phyloP scores from a whole-genome alignment of 2,888 invertebrate species.

The Galerucella pusilla region DNA sequence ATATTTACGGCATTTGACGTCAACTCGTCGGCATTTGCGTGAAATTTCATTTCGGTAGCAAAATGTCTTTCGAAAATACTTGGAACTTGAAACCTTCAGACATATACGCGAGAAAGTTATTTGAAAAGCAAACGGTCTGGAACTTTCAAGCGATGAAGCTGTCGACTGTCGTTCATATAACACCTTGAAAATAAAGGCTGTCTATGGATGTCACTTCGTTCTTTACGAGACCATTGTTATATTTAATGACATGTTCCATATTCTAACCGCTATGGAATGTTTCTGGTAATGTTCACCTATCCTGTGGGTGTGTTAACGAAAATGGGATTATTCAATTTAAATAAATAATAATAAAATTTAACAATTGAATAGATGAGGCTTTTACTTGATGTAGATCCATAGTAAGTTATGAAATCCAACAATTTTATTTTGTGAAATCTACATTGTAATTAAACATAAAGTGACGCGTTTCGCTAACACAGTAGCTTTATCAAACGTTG shows the following conservation, averaged over 20 bases:
- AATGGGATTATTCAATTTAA: too few relatives aligned
- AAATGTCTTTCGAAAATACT: constrained; percentile 35
- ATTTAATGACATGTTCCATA: neutral
- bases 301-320: too few relatives aligned
- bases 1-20: constrained; percentile 33
- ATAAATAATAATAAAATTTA: too few relatives aligned
- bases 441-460: too few relatives aligned
- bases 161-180: constrained; percentile 30
- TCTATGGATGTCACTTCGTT: constrained; percentile 16
- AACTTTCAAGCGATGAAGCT: constrained; percentile 20
- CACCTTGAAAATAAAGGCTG: constrained; percentile 16
- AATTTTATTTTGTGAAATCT: too few relatives aligned
- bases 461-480: too few relatives aligned
- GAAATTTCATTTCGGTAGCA: constrained; percentile 31
- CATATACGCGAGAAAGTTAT: constrained; percentile 29
- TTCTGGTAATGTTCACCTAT: neutral
- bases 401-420: too few relatives aligned
- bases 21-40: constrained; percentile 26
- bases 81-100: constrained; percentile 30
- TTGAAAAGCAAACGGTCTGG: constrained; percentile 34
- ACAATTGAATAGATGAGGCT: too few relatives aligned
- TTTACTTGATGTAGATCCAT: too few relatives aligned
- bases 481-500: too few relatives aligned
- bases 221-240: neutral
- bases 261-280: neutral